These are phyloP conservation scores for Leuciscus idus DNA, from an alignment of 2,113 vertebrate species.

Conservation along the genomic window DNA sequence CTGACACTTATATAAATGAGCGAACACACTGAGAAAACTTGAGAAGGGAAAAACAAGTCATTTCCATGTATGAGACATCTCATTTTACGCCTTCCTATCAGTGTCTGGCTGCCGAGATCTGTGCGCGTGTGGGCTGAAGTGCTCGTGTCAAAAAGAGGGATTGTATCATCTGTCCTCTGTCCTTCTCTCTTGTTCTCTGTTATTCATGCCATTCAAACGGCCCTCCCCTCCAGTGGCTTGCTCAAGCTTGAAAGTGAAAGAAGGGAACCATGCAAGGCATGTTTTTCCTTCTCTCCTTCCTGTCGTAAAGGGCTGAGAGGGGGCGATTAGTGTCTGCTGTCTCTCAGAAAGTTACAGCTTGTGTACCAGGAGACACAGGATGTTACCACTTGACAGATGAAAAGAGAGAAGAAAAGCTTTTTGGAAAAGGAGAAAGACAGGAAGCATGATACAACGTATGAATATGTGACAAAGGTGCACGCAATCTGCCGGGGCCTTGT, in stretches of 20 bases:
- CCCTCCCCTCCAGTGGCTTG: slow-evolving; percentile 56
- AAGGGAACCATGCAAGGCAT: slow-evolving; percentile 54
- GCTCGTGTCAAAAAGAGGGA: slow-evolving; percentile 63
- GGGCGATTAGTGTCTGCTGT: slow-evolving; percentile 61
- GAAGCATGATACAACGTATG: slow-evolving; percentile 36
- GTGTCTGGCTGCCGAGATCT: slow-evolving; percentile 58
- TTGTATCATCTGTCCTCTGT: slow-evolving; percentile 59
- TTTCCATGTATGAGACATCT: slow-evolving; percentile 57
- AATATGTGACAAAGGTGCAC: slow-evolving; percentile 8
- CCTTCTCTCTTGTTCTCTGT: slow-evolving; percentile 54
- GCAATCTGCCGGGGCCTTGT: not conserved
- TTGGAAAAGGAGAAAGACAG: slow-evolving; percentile 23
- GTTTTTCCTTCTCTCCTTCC: slow-evolving; percentile 56
- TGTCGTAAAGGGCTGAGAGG: slow-evolving; percentile 55
- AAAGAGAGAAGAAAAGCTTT: slow-evolving; percentile 44
- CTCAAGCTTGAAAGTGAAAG: slow-evolving; percentile 62
- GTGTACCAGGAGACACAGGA: slow-evolving; percentile 53
- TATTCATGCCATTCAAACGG: slow-evolving; percentile 57
- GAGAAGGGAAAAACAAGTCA: slow-evolving; percentile 50
- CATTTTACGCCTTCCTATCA: slow-evolving; percentile 61
- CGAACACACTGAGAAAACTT: slow-evolving; percentile 52
- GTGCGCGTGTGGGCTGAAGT: slow-evolving; percentile 52
- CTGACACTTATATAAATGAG: slow-evolving; percentile 47
- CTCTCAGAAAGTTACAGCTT: slow-evolving; percentile 59
- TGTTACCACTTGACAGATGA: slow-evolving; percentile 50